Evolutionary conservation across 2,113 vertebrate species (phyloP).

Genomic region (Eurypyga helias): DNA sequence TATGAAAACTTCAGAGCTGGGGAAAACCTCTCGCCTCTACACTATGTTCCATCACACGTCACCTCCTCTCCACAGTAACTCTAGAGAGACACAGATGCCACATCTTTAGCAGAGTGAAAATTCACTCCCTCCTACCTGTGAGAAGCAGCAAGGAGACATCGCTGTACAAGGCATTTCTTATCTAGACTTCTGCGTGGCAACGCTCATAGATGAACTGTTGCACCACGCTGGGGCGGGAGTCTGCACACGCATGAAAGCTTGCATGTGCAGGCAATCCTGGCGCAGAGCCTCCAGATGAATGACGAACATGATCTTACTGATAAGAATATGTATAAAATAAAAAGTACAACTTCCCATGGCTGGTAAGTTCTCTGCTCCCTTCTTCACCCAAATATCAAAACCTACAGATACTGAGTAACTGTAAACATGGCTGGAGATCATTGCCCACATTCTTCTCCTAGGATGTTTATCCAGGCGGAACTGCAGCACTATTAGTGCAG

Average conservation of each 20-base stretch:
- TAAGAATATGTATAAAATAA: neutral
- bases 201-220: rapidly evolving
- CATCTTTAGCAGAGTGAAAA: neutral
- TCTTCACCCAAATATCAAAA: neutral
- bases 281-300: neutral
- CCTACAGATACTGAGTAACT: neutral
- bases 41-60: rapidly evolving
- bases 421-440: neutral
- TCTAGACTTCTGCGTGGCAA: neutral
- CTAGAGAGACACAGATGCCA: neutral
- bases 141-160: neutral
- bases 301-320: neutral
- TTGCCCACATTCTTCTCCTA: neutral
- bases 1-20: neutral
- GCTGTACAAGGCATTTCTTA: rapidly evolving
- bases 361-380: neutral
- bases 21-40: neutral
- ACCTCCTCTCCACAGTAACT: neutral
- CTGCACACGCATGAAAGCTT: neutral
- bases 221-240: neutral
- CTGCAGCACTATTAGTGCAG: neutral
- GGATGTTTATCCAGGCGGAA: neutral
- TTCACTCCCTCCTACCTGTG: neutral
- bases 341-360: neutral
- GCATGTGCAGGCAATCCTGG: neutral